A percentile compares a stretch with the other conserved stretches of the same genome.
phyloP scores from a whole-genome alignment of 1,140 invertebrate species.

The Tetramorium alpestre region DNA sequence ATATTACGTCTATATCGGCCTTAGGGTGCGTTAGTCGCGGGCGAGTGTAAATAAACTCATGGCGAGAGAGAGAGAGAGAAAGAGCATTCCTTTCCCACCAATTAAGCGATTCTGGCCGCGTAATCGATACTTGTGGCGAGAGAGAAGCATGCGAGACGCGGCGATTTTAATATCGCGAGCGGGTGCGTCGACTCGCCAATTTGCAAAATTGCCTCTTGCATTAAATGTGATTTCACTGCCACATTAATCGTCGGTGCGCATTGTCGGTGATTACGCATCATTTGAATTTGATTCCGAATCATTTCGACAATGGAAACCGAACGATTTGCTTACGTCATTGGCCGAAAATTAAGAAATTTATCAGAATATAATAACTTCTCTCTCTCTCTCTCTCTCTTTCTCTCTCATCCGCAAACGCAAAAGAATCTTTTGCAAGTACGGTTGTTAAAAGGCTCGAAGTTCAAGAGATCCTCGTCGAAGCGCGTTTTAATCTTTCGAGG shows the following conservation, averaged over 20 bases:
- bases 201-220: constrained; percentile 23
- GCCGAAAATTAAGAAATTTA: background rate
- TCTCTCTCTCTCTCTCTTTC: background rate
- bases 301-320: background rate
- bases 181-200: background rate
- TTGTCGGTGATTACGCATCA: too few relatives aligned
- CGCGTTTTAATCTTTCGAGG: constrained; percentile 56
- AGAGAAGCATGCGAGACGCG: background rate
- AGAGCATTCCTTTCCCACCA: constrained; percentile 61
- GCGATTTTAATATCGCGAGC: constrained; percentile 35
- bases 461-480: constrained; percentile 37
- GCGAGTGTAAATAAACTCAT: constrained; percentile 72
- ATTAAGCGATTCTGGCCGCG: constrained; percentile 66
- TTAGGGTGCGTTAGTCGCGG: constrained; percentile 59
- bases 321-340: background rate
- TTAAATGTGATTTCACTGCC: constrained; percentile 5
- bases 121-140: constrained; percentile 61
- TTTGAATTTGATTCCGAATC: background rate
- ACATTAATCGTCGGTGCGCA: background rate
- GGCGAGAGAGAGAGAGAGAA: constrained; percentile 5
- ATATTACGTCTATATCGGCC: constrained; percentile 75
- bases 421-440: background rate
- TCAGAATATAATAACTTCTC: background rate
- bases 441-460: constrained; percentile 31
- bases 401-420: background rate